Evolutionary conservation across 2,888 invertebrate genomes (phyloP), one percentile per base, ranked within the genome.

Genomic region (Hyles lineata): DNA sequence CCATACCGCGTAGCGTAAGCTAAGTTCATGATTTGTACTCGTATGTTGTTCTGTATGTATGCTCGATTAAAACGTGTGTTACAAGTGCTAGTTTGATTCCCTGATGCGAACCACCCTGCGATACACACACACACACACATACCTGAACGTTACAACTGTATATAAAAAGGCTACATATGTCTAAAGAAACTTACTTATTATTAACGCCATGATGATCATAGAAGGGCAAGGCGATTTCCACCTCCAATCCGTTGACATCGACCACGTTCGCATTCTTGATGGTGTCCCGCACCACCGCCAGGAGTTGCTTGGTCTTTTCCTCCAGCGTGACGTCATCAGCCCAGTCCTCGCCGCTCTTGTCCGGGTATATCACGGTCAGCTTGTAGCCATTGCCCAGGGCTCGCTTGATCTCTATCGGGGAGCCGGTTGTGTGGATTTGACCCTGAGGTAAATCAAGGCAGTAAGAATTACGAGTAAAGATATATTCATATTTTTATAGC

Each of bases 361-460:
- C 69, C 5, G 92, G 90, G 80, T 91, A 96, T 8, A 87, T 84
- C 0, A 96, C 91, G 0, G 92, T 90, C 19, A 96, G 83, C 77
- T 92, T 93, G 86, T 96, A 96, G 0, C 96, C 96, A 70, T 88
- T 92, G 19, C 96, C 96, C 43, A 96, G 89, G n/a, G 92, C 89
- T 2, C 94, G 93, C 74, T 96, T 96, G 73, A 96, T 90, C 62
- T 94, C 95, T 62, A 95, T 88, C 0, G 96, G 96, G 0, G 96
- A 95, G 0, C 96, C 96, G 0, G 93, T 93, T 17, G 95, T 95
- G 78, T 95, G 92, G 76, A 96, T 91, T 88, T 95, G 95, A 58
- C 96, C 96, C 91, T 95, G 80, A 5, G 62, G 61, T 60, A 29
- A 21, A 15, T 3, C 32, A 61, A 15, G 11, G 1, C 15, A 43